Conservation (phyloP, 2,113 vertebrate species). For the Oxyruncus cristatus region DNA sequence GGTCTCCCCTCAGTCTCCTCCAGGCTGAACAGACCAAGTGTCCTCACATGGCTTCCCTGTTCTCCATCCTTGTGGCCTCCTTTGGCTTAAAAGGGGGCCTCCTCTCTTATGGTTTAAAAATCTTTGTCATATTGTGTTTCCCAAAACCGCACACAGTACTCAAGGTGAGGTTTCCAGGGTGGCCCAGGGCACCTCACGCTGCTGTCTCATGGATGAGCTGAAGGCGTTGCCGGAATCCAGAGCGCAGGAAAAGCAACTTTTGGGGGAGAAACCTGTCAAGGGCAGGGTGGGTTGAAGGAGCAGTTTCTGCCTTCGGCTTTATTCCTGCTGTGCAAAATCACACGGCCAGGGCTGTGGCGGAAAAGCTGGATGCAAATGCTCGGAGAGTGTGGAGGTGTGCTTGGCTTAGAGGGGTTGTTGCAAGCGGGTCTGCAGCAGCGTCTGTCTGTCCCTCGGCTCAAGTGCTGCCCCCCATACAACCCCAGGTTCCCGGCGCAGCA, state of each 20-base stretch:
- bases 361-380: not conserved
- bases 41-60: not conserved
- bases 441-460: rapidly evolving
- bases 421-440: not conserved
- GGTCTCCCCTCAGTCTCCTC: not conserved
- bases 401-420: not conserved
- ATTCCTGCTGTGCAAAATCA: not conserved
- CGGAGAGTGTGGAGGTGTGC: no score
- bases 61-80: not conserved
- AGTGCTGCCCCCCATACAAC: rapidly evolving
- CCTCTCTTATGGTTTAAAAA: no score
- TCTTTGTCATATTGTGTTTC: not conserved
- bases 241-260: not conserved
- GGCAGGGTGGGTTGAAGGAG: not conserved
- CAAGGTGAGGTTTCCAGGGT: not conserved
- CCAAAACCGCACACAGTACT: not conserved
- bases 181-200: not conserved
- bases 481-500: not conserved
- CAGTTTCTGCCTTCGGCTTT: not conserved
- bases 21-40: not conserved
- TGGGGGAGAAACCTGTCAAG: not conserved
- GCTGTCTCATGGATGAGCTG: rapidly evolving
- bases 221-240: not conserved
- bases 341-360: rapidly evolving
- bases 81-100: not conserved